Evolutionary conservation across 2,797 vertebrate species (phyloP).

Genomic region (Gorsachius magnificus): DNA sequence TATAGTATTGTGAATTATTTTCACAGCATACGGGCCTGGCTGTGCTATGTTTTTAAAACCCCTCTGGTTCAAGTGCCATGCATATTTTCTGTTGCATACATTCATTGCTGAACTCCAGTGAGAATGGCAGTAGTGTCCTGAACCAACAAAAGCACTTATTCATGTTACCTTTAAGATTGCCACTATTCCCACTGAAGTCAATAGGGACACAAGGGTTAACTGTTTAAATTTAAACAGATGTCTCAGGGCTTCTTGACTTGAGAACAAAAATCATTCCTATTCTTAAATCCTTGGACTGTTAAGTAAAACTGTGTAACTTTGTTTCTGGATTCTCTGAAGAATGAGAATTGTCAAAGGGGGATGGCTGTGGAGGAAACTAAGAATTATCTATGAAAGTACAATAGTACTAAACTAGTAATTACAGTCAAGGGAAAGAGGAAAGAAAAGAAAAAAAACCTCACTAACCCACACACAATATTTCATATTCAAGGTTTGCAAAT

Average conservation of each 20-base stretch:
- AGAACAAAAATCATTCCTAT: not conserved
- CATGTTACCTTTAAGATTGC: slow-evolving; percentile 33
- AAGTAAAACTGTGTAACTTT: not conserved
- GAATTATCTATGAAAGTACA: not conserved
- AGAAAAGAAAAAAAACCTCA: not conserved
- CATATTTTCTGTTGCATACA: slow-evolving; percentile 34
- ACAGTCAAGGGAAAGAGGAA: not conserved
- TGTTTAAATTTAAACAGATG: slow-evolving; percentile 43
- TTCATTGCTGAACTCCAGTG: not conserved
- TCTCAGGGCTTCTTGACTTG: not conserved
- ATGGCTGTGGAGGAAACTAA: not conserved
- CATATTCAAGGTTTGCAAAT: not conserved
- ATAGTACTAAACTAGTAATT: not conserved
- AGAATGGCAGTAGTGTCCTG: slow-evolving; percentile 61
- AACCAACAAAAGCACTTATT: slow-evolving; percentile 60
- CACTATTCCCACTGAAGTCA: slow-evolving; percentile 12
- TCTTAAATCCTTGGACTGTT: not conserved
- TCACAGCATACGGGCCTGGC: not conserved
- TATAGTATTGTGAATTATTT: slow-evolving; percentile 33
- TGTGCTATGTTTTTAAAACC: not conserved
- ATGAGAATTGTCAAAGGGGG: not conserved
- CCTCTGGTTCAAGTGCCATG: slow-evolving; percentile 32
- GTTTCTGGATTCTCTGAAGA: not conserved
- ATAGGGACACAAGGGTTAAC: slow-evolving; percentile 32
- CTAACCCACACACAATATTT: not conserved